These are phyloP conservation scores for Notechis scutatus DNA, from an alignment of 2,113 vertebrate species.

Conservation along the genomic window DNA sequence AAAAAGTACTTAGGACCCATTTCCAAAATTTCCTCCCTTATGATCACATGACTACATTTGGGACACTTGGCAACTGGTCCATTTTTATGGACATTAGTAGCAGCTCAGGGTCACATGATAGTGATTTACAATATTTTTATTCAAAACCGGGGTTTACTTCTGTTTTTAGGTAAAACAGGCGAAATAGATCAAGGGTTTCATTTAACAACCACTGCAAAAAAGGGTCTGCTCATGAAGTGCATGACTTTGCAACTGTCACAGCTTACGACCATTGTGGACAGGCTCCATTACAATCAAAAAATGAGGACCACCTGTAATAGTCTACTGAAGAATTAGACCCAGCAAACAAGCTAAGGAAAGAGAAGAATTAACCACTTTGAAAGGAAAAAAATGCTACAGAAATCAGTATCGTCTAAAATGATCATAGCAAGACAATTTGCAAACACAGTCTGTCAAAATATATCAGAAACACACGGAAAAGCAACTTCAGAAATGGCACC, in stretches of 20 bases:
- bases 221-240: neutral
- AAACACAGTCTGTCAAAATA: slow-evolving; percentile 2
- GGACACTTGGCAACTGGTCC: neutral
- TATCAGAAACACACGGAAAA: neutral
- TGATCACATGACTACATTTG: neutral
- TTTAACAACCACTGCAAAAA: neutral
- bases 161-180: neutral
- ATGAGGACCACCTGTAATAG: neutral
- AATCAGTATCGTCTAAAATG: neutral
- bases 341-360: neutral
- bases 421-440: slow-evolving; percentile 2
- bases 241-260: neutral
- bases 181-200: neutral
- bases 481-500: neutral
- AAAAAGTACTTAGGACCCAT: neutral
- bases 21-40: neutral
- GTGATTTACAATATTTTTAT: neutral
- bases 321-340: neutral
- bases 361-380: neutral
- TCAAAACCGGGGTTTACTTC: neutral
- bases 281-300: neutral
- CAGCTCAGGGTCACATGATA: neutral
- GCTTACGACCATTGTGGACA: neutral
- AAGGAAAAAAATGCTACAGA: neutral
- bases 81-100: neutral